Conservation (phyloP, 1,140 invertebrate genomes). For the Micrasema minimum region DNA sequence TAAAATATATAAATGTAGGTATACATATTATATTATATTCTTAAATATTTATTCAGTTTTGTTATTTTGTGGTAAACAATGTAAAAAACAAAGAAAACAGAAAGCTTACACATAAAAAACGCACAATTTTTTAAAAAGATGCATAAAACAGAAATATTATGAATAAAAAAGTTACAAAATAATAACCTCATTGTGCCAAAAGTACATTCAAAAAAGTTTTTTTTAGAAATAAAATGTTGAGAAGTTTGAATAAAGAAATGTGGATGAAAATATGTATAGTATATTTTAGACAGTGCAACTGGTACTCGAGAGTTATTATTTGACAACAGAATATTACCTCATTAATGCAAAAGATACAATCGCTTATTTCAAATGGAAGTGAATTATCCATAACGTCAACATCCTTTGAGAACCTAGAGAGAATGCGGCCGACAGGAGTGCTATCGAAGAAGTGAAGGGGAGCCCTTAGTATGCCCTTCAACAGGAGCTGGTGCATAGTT, state of each 20-base stretch:
- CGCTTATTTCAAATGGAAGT: constrained; percentile 76
- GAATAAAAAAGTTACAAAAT: neutral
- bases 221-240: no score
- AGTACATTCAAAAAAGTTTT: neutral
- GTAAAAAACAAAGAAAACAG: no score
- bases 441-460: constrained; percentile 88
- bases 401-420: constrained; percentile 89
- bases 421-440: constrained; percentile 86
- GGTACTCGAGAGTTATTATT: no score
- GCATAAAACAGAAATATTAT: no score
- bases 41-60: no score
- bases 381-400: constrained; percentile 77
- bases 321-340: constrained; percentile 72
- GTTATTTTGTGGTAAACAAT: no score
- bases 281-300: no score
- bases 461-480: constrained; percentile 79
- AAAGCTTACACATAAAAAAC: no score
- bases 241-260: no score
- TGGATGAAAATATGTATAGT: neutral
- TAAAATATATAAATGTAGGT: no score
- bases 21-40: no score
- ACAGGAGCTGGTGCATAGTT: constrained; percentile 79
- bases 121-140: no score
- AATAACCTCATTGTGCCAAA: neutral
- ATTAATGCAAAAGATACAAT: constrained; percentile 80